Evolutionary conservation across 2,797 vertebrate genomes (phyloP).

Genomic region (Antennarius maculatus): DNA sequence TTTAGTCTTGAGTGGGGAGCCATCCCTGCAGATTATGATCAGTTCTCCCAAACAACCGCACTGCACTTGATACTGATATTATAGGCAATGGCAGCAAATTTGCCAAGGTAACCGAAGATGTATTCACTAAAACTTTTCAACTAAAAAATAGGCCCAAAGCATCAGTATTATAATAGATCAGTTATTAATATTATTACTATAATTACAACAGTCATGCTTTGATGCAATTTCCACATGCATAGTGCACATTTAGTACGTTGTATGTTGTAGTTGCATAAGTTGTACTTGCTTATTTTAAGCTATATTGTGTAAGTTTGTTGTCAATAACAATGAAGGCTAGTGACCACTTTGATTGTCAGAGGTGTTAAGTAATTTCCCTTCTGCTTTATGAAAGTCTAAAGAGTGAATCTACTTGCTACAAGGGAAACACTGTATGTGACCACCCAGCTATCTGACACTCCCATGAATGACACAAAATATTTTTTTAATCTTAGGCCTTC

Average conservation of each 20-base stretch:
- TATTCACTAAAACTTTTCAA: constrained; percentile 10
- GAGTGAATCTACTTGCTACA: constrained; percentile 72
- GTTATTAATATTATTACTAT: background rate
- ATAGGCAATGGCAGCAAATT: constrained; percentile 19
- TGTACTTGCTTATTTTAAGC: constrained; percentile 37
- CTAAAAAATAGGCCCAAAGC: constrained; percentile 2
- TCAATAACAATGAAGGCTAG: constrained; percentile 27
- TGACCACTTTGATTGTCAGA: constrained; percentile 52
- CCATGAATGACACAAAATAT: constrained; percentile 49
- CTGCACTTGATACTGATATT: constrained; percentile 31
- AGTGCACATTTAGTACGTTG: constrained; percentile 19
- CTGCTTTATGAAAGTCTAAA: constrained; percentile 62
- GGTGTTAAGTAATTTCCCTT: constrained; percentile 62
- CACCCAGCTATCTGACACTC: constrained; percentile 54
- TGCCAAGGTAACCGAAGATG: constrained; percentile 5
- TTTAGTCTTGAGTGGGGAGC: constrained; percentile 16
- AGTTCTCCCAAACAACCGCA: constrained; percentile 32
- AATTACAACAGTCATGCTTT: background rate
- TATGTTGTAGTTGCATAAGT: constrained; percentile 37
- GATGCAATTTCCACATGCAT: constrained; percentile 31
- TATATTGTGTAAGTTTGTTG: constrained; percentile 44
- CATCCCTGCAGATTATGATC: constrained; percentile 22
- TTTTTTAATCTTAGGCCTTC: constrained; percentile 58
- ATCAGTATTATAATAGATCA: constrained; percentile 18
- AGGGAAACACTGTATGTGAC: constrained; percentile 47